A percentile compares a stretch with the other conserved stretches of the same genome.
Evolutionary conservation across 1,140 invertebrate species (phyloP).

Genomic region (Chlorops oryzae): DNA sequence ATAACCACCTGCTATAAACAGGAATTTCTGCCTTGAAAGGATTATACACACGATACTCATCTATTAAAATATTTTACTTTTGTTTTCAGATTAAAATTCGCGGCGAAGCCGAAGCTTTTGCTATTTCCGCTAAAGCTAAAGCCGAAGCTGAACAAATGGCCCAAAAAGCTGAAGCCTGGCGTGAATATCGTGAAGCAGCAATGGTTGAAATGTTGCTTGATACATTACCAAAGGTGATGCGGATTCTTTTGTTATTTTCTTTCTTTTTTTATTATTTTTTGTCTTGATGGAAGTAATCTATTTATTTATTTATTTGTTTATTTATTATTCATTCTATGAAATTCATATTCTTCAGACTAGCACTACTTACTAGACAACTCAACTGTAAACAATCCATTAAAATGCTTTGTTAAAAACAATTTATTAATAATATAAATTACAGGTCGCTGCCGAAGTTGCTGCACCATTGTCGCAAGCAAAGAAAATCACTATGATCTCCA

Average conservation of each 20-base stretch:
- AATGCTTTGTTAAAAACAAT: too few species aligned
- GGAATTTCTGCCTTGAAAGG: background rate
- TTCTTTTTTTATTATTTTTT: conserved; percentile 9
- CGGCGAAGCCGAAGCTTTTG: conserved; percentile 88
- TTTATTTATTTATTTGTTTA: background rate
- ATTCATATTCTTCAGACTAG: too few species aligned
- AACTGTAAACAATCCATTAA: too few species aligned
- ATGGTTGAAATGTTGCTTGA: conserved; percentile 97
- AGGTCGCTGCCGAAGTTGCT: conserved; percentile 93
- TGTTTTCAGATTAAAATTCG: conserved; percentile 49
- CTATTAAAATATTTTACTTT: conserved; percentile 4
- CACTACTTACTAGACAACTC: background rate
- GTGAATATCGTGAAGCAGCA: conserved; percentile 91
- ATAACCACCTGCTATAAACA: too few species aligned
- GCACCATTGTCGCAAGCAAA: conserved; percentile 88
- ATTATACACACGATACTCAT: background rate
- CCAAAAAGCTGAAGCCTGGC: conserved; percentile 94
- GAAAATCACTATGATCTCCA: conserved; percentile 92
- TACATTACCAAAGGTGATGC: conserved; percentile 89
- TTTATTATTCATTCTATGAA: too few species aligned
- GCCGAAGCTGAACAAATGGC: conserved; percentile 95
- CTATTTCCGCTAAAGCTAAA: conserved; percentile 87
- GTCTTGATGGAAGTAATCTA: conserved; percentile 11
- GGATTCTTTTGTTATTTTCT: background rate
- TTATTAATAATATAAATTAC: conserved; percentile 12